phyloP scores from a whole-genome alignment of 2,113 vertebrate species.

The Cyanistes caeruleus region DNA sequence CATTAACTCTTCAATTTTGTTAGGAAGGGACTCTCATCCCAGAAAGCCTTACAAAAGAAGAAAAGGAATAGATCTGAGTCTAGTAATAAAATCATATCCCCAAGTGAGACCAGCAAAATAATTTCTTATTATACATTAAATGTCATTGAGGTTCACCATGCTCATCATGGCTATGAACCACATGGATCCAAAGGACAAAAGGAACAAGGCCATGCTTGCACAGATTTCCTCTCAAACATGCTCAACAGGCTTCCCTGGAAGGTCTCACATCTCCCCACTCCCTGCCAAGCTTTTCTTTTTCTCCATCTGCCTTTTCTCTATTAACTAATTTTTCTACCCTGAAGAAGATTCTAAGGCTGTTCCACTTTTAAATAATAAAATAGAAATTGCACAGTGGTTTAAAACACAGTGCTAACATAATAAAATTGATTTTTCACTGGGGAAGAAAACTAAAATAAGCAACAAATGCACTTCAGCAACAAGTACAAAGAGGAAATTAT shows the following conservation, averaged over 20 bases:
- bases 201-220: background rate
- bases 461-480: background rate
- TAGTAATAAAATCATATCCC: slow-evolving; percentile 23
- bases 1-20: background rate
- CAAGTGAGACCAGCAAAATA: slow-evolving; percentile 27
- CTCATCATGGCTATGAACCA: background rate
- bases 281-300: slow-evolving; percentile 51
- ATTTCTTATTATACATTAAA: slow-evolving; percentile 24
- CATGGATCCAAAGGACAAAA: slow-evolving; percentile 5
- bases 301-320: slow-evolving; percentile 28
- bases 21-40: background rate
- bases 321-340: background rate
- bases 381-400: background rate
- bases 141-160: background rate
- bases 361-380: slow-evolving; percentile 28
- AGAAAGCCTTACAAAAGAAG: background rate
- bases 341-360: slow-evolving; percentile 12
- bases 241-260: background rate
- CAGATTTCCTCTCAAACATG: background rate
- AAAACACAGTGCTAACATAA: background rate
- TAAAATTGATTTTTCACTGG: background rate
- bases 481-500: background rate
- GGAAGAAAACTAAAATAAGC: background rate
- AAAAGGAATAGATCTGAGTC: slow-evolving; percentile 10
- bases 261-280: slow-evolving; percentile 34